A percentile compares a stretch with the other conserved stretches of the same genome.
phyloP scores from a whole-genome alignment of 1,140 invertebrate species.

The Tetranychus urticae region DNA sequence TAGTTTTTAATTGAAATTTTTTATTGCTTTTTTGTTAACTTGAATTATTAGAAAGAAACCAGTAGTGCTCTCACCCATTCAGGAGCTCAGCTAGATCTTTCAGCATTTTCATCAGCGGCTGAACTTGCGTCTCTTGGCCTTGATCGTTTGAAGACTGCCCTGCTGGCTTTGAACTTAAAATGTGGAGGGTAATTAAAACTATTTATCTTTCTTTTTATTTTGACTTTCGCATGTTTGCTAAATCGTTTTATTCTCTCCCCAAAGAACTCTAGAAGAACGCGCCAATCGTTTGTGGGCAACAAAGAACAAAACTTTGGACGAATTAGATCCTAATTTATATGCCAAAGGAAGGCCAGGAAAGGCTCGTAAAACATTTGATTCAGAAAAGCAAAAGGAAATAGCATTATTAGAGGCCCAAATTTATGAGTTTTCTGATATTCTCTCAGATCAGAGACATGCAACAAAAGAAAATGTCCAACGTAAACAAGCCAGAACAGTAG shows the following conservation, averaged over 20 bases:
- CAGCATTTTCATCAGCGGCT: conserved; percentile 83
- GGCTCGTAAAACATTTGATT: conserved; percentile 35
- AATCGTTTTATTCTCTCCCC: conserved; percentile 8
- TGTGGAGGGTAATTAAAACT: conserved; percentile 53
- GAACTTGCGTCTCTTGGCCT: conserved; percentile 85
- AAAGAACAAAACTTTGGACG: conserved; percentile 62
- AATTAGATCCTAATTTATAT: conserved; percentile 63
- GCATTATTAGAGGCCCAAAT: conserved; percentile 43
- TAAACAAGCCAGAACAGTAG: conserved; percentile 87
- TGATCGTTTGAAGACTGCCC: conserved; percentile 85
- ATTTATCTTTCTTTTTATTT: conserved; percentile 4
- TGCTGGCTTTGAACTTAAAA: conserved; percentile 90
- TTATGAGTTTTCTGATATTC: conserved; percentile 5
- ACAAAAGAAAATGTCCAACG: conserved; percentile 96
- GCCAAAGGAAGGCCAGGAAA: conserved; percentile 50
- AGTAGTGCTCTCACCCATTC: conserved; percentile 70
- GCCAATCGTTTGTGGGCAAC: conserved; percentile 84
- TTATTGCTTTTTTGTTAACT: not conserved
- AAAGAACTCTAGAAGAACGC: conserved; percentile 71
- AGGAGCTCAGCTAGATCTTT: conserved; percentile 85
- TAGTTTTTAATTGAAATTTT: not conserved
- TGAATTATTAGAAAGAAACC: conserved; percentile 52
- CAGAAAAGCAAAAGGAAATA: conserved; percentile 29
- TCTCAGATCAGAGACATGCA: conserved; percentile 32
- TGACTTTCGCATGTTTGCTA: conserved; percentile 5